A percentile compares a stretch with the other conserved stretches of the same genome.
Conservation (phyloP, 2,888 invertebrate species). For the Magallana nippona region DNA sequence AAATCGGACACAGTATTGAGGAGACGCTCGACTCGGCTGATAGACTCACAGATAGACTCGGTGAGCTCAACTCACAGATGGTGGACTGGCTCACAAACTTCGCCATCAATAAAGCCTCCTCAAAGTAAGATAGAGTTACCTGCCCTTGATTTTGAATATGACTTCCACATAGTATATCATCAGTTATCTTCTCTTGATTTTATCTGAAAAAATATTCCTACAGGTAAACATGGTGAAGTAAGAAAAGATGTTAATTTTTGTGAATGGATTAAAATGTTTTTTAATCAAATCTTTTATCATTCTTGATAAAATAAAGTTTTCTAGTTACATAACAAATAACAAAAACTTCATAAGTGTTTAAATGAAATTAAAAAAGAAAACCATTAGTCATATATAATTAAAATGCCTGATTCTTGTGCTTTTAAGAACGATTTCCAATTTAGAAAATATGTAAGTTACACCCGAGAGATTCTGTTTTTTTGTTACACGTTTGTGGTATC, state of each 20-base stretch:
- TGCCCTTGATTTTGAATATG: conserved; percentile 26
- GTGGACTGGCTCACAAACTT: conserved; percentile 73
- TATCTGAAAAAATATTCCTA: too few relatives aligned
- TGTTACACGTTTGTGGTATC: too few relatives aligned
- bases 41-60: conserved; percentile 68
- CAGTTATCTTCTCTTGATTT: conserved; percentile 16
- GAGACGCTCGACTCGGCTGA: conserved; percentile 73
- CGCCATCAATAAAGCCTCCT: conserved; percentile 76
- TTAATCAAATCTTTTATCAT: too few relatives aligned
- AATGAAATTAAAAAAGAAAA: neutral
- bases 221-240: too few relatives aligned
- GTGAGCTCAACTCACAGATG: conserved; percentile 76
- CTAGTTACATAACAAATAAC: too few relatives aligned
- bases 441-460: conserved; percentile 32
- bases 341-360: too few relatives aligned
- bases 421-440: conserved; percentile 35
- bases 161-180: too few relatives aligned
- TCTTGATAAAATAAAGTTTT: too few relatives aligned
- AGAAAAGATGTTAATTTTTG: too few relatives aligned
- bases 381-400: neutral
- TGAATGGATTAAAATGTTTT: too few relatives aligned
- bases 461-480: neutral
- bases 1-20: conserved; percentile 68
- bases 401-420: neutral
- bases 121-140: conserved; percentile 67